A percentile compares a stretch with the other conserved stretches of the same genome.
Conservation (phyloP, 2,797 vertebrate genomes). For the Acipenser oxyrinchus region DNA sequence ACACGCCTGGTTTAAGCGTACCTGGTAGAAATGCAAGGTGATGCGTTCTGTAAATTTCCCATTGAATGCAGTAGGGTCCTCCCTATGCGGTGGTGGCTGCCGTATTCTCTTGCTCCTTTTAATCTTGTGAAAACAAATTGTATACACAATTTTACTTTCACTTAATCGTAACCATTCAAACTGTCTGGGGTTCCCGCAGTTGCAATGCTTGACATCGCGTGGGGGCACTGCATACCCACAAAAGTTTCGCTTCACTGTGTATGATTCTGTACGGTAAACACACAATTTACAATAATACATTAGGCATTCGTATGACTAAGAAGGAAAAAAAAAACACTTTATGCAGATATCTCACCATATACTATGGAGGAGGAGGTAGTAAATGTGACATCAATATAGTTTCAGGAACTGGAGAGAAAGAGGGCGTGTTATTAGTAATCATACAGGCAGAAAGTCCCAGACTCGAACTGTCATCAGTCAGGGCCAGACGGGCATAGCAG, state of each 20-base stretch:
- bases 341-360: conserved; percentile 6
- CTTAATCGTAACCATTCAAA: too few species aligned
- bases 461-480: conserved; percentile 27
- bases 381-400: conserved; percentile 25
- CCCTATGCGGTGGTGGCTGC: too few species aligned
- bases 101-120: too few species aligned
- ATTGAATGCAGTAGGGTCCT: too few species aligned
- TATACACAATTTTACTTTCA: too few species aligned
- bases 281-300: conserved; percentile 6
- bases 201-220: neutral
- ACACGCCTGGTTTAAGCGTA: too few species aligned
- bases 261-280: conserved; percentile 12
- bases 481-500: conserved; percentile 14
- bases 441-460: conserved; percentile 34
- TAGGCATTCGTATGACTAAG: conserved; percentile 11
- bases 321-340: conserved; percentile 27
- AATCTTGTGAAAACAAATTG: too few species aligned
- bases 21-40: too few species aligned
- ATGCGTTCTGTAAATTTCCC: too few species aligned
- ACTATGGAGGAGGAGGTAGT: conserved; percentile 23
- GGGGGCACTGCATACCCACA: conserved; percentile 9
- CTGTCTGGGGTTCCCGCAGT: too few species aligned
- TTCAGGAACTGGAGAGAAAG: conserved; percentile 35
- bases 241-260: conserved; percentile 11
- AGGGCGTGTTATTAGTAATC: conserved; percentile 38